These are phyloP conservation scores for Fundulus diaphanus DNA, from an alignment of 2,797 vertebrate genomes.

Conservation along the genomic window DNA sequence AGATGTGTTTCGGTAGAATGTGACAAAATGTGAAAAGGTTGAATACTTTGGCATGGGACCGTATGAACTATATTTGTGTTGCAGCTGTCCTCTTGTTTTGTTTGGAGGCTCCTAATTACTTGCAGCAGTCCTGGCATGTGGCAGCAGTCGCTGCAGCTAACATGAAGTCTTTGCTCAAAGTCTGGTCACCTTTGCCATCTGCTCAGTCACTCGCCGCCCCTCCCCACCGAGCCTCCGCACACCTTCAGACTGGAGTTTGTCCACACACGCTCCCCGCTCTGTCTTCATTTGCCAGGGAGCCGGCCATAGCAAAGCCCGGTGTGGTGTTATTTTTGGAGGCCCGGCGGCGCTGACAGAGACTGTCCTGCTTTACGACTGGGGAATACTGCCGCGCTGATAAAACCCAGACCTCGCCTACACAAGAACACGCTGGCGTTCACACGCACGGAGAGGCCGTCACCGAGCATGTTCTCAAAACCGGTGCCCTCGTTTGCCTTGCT, in stretches of 20 bases:
- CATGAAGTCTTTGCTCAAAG: slow-evolving; percentile 40
- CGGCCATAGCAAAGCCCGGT: slow-evolving; percentile 74
- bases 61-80: slow-evolving; percentile 4
- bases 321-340: slow-evolving; percentile 75
- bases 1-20: background rate
- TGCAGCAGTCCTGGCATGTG: slow-evolving; percentile 15
- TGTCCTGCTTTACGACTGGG: slow-evolving; percentile 63
- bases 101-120: slow-evolving; percentile 16
- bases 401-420: slow-evolving; percentile 64
- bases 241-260: slow-evolving; percentile 50
- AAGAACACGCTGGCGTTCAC: slow-evolving; percentile 46
- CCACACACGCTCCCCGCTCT: slow-evolving; percentile 73
- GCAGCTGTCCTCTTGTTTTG: slow-evolving; percentile 7
- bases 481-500: background rate
- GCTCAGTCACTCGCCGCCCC: slow-evolving; percentile 38
- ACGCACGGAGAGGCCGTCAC: background rate
- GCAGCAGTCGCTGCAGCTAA: slow-evolving; percentile 33
- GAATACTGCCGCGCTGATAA: slow-evolving; percentile 60
- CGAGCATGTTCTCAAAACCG: background rate
- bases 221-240: background rate
- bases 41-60: background rate
- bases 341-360: slow-evolving; percentile 64
- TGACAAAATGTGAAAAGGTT: background rate
- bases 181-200: slow-evolving; percentile 70
- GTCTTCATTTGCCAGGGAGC: slow-evolving; percentile 65